phyloP scores from a whole-genome alignment of 2,888 invertebrate genomes.

The Epistrophella euchroma region DNA sequence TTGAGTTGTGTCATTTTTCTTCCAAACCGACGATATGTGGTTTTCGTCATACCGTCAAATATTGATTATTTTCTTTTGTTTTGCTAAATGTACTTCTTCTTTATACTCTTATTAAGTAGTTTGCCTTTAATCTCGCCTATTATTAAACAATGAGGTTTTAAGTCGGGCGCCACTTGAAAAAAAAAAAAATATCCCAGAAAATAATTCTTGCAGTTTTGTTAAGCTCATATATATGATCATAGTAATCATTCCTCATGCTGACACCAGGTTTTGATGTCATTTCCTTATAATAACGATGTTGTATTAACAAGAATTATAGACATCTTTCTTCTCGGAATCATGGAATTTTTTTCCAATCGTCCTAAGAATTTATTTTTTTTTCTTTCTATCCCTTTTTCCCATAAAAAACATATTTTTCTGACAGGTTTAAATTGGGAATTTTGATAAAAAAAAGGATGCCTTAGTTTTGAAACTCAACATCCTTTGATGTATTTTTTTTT shows the following conservation, averaged over 20 bases:
- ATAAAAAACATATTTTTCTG: conserved; percentile 36
- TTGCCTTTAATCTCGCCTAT: too few species aligned
- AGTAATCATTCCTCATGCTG: not conserved
- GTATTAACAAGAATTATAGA: not conserved
- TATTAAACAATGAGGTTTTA: not conserved
- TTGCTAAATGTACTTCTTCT: too few species aligned
- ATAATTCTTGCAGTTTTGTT: not conserved
- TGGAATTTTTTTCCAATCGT: conserved; percentile 28
- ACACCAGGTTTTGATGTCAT: not conserved
- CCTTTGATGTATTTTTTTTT: conserved; percentile 29
- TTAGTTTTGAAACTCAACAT: conserved; percentile 47
- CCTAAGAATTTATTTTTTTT: conserved; percentile 23
- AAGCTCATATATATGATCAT: not conserved
- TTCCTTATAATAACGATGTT: not conserved
- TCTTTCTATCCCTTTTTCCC: conserved; percentile 16
- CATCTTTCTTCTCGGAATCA: conserved; percentile 20
- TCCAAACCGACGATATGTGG: too few species aligned
- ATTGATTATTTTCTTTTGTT: too few species aligned
- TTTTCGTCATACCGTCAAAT: too few species aligned
- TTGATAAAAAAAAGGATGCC: conserved; percentile 27
- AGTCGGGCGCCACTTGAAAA: conserved; percentile 6
- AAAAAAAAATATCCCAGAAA: not conserved
- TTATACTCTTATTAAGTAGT: too few species aligned
- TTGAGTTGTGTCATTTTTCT: too few species aligned
- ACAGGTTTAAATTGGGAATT: conserved; percentile 55